These are phyloP conservation scores for Ochropleura leucogaster DNA, from an alignment of 2,888 invertebrate species.

Conservation along the genomic window DNA sequence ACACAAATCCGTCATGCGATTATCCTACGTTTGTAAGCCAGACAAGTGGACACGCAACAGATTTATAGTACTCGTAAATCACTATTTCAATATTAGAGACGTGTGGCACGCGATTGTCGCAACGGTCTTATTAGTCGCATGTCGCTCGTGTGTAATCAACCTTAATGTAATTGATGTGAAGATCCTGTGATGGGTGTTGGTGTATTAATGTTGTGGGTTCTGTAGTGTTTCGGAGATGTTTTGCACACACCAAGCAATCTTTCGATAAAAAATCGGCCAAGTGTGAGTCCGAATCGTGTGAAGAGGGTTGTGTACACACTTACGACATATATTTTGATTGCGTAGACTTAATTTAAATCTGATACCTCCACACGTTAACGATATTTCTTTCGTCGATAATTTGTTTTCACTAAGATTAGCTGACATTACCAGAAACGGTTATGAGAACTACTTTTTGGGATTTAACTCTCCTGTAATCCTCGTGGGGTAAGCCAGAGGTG, in stretches of 20 bases:
- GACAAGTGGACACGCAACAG: conserved; percentile 83
- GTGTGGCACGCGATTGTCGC: conserved; percentile 63
- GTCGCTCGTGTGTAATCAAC: conserved; percentile 57
- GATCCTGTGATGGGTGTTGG: conserved; percentile 27
- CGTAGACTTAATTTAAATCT: too few relatives aligned
- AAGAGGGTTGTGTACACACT: too few relatives aligned
- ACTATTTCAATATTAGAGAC: conserved; percentile 84
- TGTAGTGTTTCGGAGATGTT: too few relatives aligned
- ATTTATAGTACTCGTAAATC: conserved; percentile 85
- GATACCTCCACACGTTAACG: too few relatives aligned
- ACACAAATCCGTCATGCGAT: conserved; percentile 76
- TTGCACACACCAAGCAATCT: too few relatives aligned
- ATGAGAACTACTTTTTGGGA: not conserved
- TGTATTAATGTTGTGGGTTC: conserved; percentile 40
- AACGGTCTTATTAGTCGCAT: conserved; percentile 62
- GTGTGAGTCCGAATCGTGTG: too few relatives aligned
- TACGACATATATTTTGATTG: too few relatives aligned
- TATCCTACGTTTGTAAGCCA: conserved; percentile 85
- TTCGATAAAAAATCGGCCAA: too few relatives aligned
- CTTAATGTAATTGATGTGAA: conserved; percentile 63
- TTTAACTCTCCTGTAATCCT: not conserved
- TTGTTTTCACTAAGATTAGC: not conserved
- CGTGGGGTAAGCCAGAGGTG: too few relatives aligned
- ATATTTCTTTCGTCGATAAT: not conserved
- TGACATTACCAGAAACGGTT: too few relatives aligned